Evolutionary conservation across 1,140 invertebrate genomes (phyloP).

Genomic region (honey bee (Apis mellifera)): DNA sequence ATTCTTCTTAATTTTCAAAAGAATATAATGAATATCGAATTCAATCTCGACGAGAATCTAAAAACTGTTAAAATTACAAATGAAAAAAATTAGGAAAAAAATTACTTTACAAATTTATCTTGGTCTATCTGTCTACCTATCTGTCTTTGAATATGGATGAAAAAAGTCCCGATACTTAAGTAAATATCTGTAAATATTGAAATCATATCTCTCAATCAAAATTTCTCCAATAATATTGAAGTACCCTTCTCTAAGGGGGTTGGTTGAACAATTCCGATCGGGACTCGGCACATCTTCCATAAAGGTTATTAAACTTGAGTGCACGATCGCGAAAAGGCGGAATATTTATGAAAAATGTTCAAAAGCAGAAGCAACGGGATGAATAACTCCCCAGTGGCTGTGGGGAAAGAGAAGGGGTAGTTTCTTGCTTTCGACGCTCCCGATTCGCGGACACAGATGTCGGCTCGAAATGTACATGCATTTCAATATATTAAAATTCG

Average conservation of each 20-base stretch:
- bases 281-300: background rate
- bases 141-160: too few species aligned
- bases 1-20: too few species aligned
- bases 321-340: conserved; percentile 51
- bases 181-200: too few species aligned
- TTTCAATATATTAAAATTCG: conserved; percentile 60
- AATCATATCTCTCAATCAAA: background rate
- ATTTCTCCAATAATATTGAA: conserved; percentile 4
- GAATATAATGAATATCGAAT: too few species aligned
- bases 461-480: conserved; percentile 54
- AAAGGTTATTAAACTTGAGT: conserved; percentile 48
- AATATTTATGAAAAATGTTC: conserved; percentile 69
- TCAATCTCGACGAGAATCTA: too few species aligned
- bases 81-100: too few species aligned
- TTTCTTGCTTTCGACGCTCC: conserved; percentile 49
- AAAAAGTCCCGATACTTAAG: too few species aligned
- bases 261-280: background rate
- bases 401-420: background rate
- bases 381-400: conserved; percentile 51
- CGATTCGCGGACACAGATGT: conserved; percentile 13
- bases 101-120: too few species aligned
- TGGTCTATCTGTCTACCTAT: too few species aligned
- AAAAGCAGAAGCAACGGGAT: conserved; percentile 46
- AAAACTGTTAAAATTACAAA: too few species aligned
- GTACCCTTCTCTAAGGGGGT: background rate